Conservation (phyloP, 2,113 vertebrate species). For the Myotis lucifugus region DNA sequence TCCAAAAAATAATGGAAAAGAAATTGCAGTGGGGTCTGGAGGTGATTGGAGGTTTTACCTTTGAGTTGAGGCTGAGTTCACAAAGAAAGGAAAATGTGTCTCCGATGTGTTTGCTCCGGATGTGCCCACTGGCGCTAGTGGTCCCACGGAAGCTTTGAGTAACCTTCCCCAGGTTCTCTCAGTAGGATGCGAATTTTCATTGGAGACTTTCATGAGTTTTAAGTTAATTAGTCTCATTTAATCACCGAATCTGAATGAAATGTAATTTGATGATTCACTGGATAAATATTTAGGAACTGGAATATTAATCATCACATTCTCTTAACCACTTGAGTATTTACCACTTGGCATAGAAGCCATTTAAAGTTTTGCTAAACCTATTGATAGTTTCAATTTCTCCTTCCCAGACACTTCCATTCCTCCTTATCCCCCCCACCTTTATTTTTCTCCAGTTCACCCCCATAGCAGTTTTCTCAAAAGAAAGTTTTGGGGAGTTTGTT, state of each 20-base stretch:
- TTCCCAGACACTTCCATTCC: not conserved
- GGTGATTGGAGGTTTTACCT: conserved; percentile 62
- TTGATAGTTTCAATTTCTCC: conserved; percentile 64
- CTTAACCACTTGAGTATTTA: conserved; percentile 81
- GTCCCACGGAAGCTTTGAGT: conserved; percentile 51
- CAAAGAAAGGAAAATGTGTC: conserved; percentile 76
- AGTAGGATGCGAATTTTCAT: conserved; percentile 61
- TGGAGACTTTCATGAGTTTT: conserved; percentile 59
- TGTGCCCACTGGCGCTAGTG: conserved; percentile 64
- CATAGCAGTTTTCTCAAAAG: conserved; percentile 18
- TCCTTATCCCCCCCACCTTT: not conserved
- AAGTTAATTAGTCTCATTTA: conserved; percentile 70
- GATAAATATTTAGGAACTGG: conserved; percentile 82
- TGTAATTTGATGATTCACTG: conserved; percentile 85
- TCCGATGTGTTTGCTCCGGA: conserved; percentile 56
- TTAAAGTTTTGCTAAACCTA: conserved; percentile 64
- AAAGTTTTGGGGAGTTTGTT: conserved; percentile 60
- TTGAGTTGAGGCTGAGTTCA: conserved; percentile 67
- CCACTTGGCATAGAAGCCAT: conserved; percentile 75
- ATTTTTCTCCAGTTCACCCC: not conserved
- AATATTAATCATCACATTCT: conserved; percentile 80
- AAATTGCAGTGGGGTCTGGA: conserved; percentile 31
- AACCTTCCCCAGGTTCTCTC: conserved; percentile 51
- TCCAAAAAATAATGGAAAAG: not conserved
- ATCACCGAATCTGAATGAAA: conserved; percentile 80